phyloP scores from a whole-genome alignment of 1,140 invertebrate genomes.

The Platorchestia sp. region DNA sequence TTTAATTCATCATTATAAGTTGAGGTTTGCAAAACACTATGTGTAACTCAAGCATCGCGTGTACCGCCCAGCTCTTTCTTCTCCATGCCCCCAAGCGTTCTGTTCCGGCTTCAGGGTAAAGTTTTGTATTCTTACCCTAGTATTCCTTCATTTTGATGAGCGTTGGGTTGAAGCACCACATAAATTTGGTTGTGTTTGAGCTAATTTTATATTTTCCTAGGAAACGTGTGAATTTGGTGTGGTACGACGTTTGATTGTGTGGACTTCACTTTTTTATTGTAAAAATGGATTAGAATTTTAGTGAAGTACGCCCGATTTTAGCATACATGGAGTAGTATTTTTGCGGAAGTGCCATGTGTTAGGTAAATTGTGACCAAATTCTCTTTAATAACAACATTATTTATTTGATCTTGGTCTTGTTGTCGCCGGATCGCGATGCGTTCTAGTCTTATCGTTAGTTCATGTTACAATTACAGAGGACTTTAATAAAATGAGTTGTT shows the following conservation, averaged over 20 bases:
- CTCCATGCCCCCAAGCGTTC: neutral
- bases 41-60: neutral
- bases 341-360: neutral
- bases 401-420: neutral
- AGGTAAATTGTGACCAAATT: neutral
- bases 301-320: no score
- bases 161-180: neutral
- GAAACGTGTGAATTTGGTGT: neutral
- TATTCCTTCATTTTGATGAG: neutral
- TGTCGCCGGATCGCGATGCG: neutral
- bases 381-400: neutral
- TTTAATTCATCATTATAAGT: no score
- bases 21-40: neutral
- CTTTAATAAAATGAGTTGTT: neutral
- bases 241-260: neutral
- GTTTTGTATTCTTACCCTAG: neutral
- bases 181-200: neutral
- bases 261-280: neutral
- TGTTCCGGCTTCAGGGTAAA: neutral
- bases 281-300: neutral
- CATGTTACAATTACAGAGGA: conserved; percentile 2
- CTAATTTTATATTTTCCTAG: neutral
- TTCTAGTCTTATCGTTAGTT: conserved; percentile 39
- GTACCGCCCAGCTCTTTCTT: neutral
- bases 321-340: neutral